Evolutionary conservation across 2,797 vertebrate genomes (phyloP).

Genomic region (Ceyx erithaca): DNA sequence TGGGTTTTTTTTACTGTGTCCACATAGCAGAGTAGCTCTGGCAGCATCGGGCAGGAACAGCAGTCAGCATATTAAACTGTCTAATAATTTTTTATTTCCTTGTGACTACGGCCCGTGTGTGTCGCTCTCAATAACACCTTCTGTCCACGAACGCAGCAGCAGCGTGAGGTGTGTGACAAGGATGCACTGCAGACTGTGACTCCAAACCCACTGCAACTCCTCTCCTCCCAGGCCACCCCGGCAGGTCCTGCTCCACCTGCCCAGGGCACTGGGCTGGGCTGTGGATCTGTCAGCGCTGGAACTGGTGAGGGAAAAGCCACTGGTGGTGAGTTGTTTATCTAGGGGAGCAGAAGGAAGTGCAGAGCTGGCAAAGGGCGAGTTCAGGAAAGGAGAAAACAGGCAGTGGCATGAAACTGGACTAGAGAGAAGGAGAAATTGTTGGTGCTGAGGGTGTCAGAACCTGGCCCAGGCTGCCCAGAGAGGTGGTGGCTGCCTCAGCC

Average conservation of each 20-base stretch:
- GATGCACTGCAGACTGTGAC: rapidly evolving
- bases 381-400: not conserved
- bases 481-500: too few relatives aligned
- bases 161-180: rapidly evolving
- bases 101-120: rapidly evolving
- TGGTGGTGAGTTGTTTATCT: not conserved
- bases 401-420: too few relatives aligned
- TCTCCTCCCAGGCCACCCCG: rapidly evolving
- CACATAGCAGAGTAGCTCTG: not conserved
- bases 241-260: too few relatives aligned
- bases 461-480: too few relatives aligned
- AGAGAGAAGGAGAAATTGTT: too few relatives aligned
- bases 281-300: rapidly evolving
- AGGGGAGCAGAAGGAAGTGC: not conserved
- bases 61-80: not conserved
- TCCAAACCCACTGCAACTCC: rapidly evolving
- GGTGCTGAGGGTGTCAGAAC: too few relatives aligned
- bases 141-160: rapidly evolving
- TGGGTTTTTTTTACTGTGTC: not conserved
- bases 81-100: not conserved
- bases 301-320: not conserved
- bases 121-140: not conserved
- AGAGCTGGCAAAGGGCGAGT: not conserved
- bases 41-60: not conserved
- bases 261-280: rapidly evolving